phyloP scores from a whole-genome alignment of 2,113 vertebrate species.

The Echinops telfairi region DNA sequence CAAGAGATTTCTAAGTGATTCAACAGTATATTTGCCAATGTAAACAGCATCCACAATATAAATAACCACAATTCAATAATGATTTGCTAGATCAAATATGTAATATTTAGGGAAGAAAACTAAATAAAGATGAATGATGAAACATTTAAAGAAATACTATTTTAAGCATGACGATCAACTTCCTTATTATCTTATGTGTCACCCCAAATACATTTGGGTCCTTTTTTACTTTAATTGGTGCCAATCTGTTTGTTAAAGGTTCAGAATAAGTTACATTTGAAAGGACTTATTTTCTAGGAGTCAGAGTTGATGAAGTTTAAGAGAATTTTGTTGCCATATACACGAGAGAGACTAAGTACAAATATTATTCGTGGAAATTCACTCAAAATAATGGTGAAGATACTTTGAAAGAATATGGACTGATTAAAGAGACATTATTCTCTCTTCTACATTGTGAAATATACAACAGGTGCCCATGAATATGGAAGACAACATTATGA shows the following conservation, averaged over 20 bases:
- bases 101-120: neutral
- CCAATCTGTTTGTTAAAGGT: neutral
- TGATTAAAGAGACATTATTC: constrained; percentile 5
- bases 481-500: constrained; percentile 55
- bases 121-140: too few species aligned
- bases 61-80: neutral
- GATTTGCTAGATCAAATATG: neutral
- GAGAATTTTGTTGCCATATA: neutral
- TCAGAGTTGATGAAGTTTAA: neutral
- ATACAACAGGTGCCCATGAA: constrained; percentile 20
- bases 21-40: neutral
- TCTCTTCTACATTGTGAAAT: constrained; percentile 24
- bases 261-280: neutral
- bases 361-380: neutral
- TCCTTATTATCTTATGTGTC: neutral
- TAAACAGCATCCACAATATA: neutral
- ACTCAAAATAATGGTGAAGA: neutral
- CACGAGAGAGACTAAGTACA: neutral
- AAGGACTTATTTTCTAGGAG: neutral
- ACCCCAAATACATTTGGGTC: too few species aligned
- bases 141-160: neutral
- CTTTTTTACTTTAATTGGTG: neutral
- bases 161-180: neutral
- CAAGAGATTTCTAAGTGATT: neutral
- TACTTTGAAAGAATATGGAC: neutral